A percentile compares a stretch with the other conserved stretches of the same genome.
Conservation (phyloP, 53 echinoderm and acorn worm species). For the Holothuria leucospilota region DNA sequence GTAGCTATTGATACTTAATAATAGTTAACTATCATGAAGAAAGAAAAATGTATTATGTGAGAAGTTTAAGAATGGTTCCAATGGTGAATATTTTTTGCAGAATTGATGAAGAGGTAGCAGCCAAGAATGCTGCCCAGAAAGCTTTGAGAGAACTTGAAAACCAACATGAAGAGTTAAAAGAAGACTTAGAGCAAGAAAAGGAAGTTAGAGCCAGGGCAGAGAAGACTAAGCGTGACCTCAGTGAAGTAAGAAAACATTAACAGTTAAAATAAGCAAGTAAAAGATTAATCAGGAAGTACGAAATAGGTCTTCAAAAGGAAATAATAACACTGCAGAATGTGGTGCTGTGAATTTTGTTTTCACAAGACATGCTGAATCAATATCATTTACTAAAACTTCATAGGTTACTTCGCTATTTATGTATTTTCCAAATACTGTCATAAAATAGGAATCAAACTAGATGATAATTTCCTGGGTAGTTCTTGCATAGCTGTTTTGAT, state of each 20-base stretch:
- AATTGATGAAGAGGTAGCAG: conserved; percentile 89
- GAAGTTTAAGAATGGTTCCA: not conserved
- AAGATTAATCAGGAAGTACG: not conserved
- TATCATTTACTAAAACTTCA: no score
- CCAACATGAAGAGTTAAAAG: conserved; percentile 78
- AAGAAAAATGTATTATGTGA: no score
- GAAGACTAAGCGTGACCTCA: conserved; percentile 91
- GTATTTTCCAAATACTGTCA: no score
- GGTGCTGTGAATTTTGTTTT: no score
- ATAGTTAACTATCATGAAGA: no score
- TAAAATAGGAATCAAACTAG: no score
- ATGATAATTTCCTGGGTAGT: no score
- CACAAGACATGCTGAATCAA: no score
- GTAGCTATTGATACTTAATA: no score
- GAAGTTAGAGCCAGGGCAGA: conserved; percentile 83
- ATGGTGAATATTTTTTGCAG: conserved; percentile 40
- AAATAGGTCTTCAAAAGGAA: not conserved
- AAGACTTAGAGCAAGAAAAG: conserved; percentile 94
- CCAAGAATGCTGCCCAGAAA: conserved; percentile 88
- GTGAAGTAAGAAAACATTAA: conserved; percentile 61
- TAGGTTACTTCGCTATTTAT: no score
- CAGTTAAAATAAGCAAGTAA: not conserved
- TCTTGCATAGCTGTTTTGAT: no score
- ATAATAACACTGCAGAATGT: no score
- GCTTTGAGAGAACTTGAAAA: conserved; percentile 83